A percentile compares a stretch with the other conserved stretches of the same genome.
These are phyloP conservation scores for Nyctibius bracteatus DNA, from an alignment of 2,113 vertebrate genomes.

Conservation along the genomic window DNA sequence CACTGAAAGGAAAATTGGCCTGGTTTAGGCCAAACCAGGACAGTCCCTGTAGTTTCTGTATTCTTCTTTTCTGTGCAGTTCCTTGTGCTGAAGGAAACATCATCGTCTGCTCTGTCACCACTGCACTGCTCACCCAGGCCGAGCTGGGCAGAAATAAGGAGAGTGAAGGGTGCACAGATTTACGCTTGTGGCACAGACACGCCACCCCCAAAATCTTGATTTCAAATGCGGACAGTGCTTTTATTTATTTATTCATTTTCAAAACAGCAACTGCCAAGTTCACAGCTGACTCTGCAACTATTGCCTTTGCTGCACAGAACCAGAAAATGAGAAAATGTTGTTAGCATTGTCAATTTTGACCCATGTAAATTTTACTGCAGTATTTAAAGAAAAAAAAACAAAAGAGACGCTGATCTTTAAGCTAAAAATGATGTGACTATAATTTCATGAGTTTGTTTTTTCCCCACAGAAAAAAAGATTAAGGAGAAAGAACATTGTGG, in stretches of 20 bases:
- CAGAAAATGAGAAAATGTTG: neutral
- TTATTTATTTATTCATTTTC: neutral
- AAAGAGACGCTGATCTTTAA: neutral
- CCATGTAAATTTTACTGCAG: neutral
- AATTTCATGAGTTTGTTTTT: neutral
- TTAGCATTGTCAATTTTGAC: neutral
- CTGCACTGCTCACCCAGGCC: rapidly evolving
- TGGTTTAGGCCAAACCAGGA: too few relatives aligned
- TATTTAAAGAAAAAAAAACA: neutral
- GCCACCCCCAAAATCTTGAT: neutral
- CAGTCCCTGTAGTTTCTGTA: neutral
- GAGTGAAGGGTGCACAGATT: neutral
- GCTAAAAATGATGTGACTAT: neutral
- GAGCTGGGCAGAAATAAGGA: neutral
- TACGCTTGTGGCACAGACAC: rapidly evolving
- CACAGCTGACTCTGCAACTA: neutral
- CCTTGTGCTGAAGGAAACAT: neutral
- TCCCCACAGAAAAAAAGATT: neutral
- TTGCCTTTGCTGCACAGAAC: neutral
- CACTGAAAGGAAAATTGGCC: too few relatives aligned
- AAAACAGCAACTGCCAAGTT: neutral
- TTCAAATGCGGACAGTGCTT: neutral
- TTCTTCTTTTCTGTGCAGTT: neutral
- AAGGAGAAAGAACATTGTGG: neutral
- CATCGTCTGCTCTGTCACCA: neutral